Percentiles rank a stretch among this genome's conserved stretches.
Conservation (phyloP, 2,888 invertebrate species). For the Myopa tessellatipennis region DNA sequence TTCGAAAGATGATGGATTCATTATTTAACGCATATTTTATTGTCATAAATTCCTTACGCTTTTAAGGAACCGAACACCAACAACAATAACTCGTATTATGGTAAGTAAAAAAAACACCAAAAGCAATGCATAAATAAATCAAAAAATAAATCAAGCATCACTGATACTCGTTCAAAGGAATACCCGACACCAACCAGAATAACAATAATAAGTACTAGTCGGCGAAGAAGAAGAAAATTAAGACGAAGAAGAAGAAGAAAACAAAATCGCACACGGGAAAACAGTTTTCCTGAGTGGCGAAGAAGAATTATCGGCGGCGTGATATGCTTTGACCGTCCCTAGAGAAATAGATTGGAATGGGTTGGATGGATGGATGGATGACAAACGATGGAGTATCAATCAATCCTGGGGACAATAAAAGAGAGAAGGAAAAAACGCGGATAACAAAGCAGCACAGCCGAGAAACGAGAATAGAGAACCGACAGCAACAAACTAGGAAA, state of each 20-base stretch:
- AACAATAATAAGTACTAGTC: neutral
- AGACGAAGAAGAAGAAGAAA: neutral
- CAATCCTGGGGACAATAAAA: slow-evolving; percentile 4
- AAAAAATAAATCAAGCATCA: slow-evolving; percentile 5
- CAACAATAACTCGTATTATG: too few relatives aligned
- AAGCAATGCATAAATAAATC: neutral
- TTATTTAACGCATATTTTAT: neutral
- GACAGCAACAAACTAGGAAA: neutral
- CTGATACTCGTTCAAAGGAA: slow-evolving; percentile 6
- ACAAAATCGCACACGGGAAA: neutral
- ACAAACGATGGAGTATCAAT: slow-evolving; percentile 38
- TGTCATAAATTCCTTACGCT: neutral
- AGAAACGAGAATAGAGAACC: neutral
- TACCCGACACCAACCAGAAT: neutral
- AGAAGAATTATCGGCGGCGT: slow-evolving; percentile 1
- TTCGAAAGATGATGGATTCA: neutral
- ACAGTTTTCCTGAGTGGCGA: neutral
- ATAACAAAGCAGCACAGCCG: neutral
- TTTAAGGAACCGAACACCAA: neutral
- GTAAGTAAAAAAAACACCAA: too few relatives aligned
- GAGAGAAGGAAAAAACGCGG: neutral
- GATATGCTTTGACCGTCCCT: slow-evolving; percentile 15
- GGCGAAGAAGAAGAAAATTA: neutral
- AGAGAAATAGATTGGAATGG: slow-evolving; percentile 9
- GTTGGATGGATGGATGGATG: slow-evolving; percentile 8